These are phyloP conservation scores for Chymomyza caudatula DNA, from an alignment of 2,888 invertebrate genomes.

Conservation along the genomic window DNA sequence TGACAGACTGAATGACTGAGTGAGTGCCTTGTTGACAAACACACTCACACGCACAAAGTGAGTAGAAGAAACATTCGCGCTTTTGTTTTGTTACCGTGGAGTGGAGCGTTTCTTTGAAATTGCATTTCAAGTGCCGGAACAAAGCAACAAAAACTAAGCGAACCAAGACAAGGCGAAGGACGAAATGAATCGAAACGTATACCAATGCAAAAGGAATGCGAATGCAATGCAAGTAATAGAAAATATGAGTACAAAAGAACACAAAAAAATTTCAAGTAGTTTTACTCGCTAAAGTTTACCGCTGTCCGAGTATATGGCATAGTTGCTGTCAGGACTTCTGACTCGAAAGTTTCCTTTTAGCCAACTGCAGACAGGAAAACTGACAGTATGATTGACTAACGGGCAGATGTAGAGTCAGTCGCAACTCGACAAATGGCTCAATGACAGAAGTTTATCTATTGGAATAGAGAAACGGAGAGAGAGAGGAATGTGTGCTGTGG, in stretches of 20 bases:
- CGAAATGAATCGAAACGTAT: neutral
- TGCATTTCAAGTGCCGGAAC: conserved; percentile 40
- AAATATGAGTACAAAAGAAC: conserved; percentile 18
- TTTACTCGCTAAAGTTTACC: neutral
- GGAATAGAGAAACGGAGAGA: neutral
- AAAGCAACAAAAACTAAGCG: conserved; percentile 24
- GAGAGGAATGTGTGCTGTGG: neutral
- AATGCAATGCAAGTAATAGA: conserved; percentile 41
- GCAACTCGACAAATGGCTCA: conserved; percentile 41
- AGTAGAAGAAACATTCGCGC: conserved; percentile 4
- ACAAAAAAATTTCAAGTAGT: neutral
- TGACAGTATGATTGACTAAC: neutral
- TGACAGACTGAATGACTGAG: conserved; percentile 10
- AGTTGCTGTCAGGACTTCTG: too few species aligned
- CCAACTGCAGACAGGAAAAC: neutral
- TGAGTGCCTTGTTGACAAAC: conserved; percentile 11
- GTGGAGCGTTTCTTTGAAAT: conserved; percentile 48
- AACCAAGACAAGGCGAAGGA: neutral
- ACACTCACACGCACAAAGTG: neutral
- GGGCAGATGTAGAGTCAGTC: neutral
- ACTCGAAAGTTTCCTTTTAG: neutral
- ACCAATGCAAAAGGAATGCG: conserved; percentile 6
- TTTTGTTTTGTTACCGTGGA: conserved; percentile 46
- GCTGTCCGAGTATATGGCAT: neutral
- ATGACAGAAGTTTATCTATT: conserved; percentile 34